Percentiles rank a stretch among this genome's conserved stretches.
These are phyloP conservation scores for Delphinapterus leucas DNA, from an alignment of 2,113 vertebrate species.

Conservation along the genomic window DNA sequence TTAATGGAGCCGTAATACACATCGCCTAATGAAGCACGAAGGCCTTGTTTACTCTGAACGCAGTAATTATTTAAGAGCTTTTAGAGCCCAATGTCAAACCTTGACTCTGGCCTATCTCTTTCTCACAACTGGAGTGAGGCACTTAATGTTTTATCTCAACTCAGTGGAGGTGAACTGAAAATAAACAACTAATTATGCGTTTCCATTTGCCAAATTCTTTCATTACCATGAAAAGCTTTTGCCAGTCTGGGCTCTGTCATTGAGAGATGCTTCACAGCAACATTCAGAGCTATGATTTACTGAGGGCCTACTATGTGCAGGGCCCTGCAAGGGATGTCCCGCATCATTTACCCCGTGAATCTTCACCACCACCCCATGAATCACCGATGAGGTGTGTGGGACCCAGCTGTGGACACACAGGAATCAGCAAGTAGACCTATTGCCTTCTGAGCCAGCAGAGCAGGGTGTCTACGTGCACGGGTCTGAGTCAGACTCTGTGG, in stretches of 20 bases:
- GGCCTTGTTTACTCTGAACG: conserved; percentile 80
- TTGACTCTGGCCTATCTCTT: conserved; percentile 33
- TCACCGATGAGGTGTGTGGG: not conserved
- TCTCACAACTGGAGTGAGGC: conserved; percentile 1
- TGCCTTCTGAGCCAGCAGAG: not conserved
- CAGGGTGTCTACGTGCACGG: not conserved
- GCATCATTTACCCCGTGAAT: too few relatives aligned
- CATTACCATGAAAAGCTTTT: conserved; percentile 19
- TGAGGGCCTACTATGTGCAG: not conserved
- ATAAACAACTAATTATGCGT: conserved; percentile 52
- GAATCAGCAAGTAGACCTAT: not conserved
- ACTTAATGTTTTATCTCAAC: conserved; percentile 59
- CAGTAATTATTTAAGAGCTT: conserved; percentile 86
- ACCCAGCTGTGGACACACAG: not conserved
- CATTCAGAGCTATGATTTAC: not conserved
- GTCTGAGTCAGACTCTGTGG: not conserved
- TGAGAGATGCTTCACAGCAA: not conserved
- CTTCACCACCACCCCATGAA: not conserved
- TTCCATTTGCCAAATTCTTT: conserved; percentile 59
- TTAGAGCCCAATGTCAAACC: conserved; percentile 72
- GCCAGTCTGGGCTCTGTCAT: not conserved
- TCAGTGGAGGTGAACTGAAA: conserved; percentile 41
- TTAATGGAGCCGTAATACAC: conserved; percentile 82
- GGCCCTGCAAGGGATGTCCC: not conserved
- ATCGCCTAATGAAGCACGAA: conserved; percentile 84